Percentiles rank a stretch among this genome's conserved stretches.
Evolutionary conservation across 2,888 invertebrate species (phyloP).

Genomic region (Nematopogon swammerdamellus): DNA sequence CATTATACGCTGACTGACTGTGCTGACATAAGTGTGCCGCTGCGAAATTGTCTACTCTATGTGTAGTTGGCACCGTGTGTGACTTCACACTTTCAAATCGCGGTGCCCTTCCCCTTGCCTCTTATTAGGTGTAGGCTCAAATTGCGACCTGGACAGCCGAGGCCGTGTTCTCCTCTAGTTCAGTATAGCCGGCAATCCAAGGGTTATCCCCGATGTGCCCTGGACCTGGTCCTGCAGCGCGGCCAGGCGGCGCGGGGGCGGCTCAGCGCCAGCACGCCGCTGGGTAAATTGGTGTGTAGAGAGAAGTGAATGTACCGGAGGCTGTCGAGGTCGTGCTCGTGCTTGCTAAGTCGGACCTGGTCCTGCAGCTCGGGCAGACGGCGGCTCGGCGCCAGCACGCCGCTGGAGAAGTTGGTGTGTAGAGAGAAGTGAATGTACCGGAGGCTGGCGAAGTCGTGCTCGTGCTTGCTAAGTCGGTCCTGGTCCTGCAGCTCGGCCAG

Average conservation of each 20-base stretch:
- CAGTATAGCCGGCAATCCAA: too few species aligned
- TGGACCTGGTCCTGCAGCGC: constrained; percentile 23
- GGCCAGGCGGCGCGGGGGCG: constrained; percentile 57
- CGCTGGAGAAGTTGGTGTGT: constrained; percentile 86
- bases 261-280: constrained; percentile 74
- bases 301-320: constrained; percentile 51
- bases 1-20: too few species aligned
- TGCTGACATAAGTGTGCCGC: too few species aligned
- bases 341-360: constrained; percentile 68
- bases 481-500: constrained; percentile 37
- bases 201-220: too few species aligned
- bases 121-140: too few species aligned
- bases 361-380: constrained; percentile 65
- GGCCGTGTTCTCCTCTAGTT: too few species aligned
- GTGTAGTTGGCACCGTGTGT: too few species aligned
- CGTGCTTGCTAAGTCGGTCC: constrained; percentile 17
- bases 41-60: too few species aligned
- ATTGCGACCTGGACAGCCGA: too few species aligned
- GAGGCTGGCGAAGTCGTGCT: constrained; percentile 1
- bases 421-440: constrained; percentile 64
- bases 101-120: too few species aligned
- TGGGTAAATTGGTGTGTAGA: constrained; percentile 64
- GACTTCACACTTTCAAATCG: too few species aligned
- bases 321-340: constrained; percentile 66
- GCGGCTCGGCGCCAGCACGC: constrained; percentile 69